Percentiles rank a stretch among this genome's conserved stretches.
Conservation (phyloP, 2,113 vertebrate species). For the Cheirogaleus medius region DNA sequence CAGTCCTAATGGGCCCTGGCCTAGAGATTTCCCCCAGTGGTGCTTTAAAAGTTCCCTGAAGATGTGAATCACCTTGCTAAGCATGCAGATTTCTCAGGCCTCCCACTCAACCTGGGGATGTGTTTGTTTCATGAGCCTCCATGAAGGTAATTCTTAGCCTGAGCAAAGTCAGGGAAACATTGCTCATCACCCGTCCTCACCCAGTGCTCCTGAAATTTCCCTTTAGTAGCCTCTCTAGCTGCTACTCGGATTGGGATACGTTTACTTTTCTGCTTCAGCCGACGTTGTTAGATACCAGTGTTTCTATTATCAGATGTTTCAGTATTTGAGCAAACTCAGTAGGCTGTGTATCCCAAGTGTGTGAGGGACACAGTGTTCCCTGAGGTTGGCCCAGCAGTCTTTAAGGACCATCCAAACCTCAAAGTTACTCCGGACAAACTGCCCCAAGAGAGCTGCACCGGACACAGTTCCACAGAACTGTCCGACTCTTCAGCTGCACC, state of each 20-base stretch:
- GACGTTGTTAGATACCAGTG: background rate
- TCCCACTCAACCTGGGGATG: background rate
- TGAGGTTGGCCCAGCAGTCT: background rate
- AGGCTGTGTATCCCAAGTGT: background rate
- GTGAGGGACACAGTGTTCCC: accelerated
- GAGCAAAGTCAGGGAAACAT: background rate
- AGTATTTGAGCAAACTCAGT: background rate
- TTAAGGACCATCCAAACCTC: background rate
- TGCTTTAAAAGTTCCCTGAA: background rate
- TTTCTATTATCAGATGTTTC: background rate
- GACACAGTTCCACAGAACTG: background rate
- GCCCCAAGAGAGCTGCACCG: background rate
- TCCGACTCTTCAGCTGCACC: accelerated
- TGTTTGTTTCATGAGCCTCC: background rate
- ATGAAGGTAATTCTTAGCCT: background rate
- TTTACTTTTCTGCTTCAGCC: background rate
- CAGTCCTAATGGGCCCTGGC: accelerated
- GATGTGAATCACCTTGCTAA: background rate
- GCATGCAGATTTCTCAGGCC: background rate
- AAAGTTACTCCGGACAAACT: accelerated
- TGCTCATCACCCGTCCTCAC: accelerated
- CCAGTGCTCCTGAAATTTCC: background rate
- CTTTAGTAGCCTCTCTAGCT: background rate
- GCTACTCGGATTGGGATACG: accelerated
- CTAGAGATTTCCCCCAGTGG: background rate